Base-by-base conservation (phyloP, 2,113 vertebrate species). In the Cyphomyrus discorhynchus region DNA sequence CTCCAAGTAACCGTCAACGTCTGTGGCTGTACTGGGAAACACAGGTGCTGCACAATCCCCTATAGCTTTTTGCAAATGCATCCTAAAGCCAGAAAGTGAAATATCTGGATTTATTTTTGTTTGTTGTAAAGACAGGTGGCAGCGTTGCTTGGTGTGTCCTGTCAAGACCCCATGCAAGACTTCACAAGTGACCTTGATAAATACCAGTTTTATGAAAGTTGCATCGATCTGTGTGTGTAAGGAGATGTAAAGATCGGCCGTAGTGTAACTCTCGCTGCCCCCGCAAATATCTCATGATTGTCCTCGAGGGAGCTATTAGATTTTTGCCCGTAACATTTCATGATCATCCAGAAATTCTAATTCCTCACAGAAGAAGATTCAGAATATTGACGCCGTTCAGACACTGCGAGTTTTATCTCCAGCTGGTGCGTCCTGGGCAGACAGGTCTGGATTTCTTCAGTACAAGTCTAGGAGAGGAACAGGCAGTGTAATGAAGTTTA, bases 231-330 rank as follows among this genome's bases (percentile, higher is more conserved):
- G 45, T 21, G 2, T 31, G 85, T 86, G 47, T 53, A 19, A 52
- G 82, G 89, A 88, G 46, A 50, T 35, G 15, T 17, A 52, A 27
- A 53, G 50, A 56, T 87, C 10, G 3, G 4, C 31, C 5, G 5
- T 2, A 42, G 46, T 31, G 42, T n/a, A 46, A 47, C 21, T 27
- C 24, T 86, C 88, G n/a, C 24, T 88, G 82, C 42, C 89, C 21
- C 70, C 46, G 91, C 87, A 92, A 85, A 91, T 91, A 74, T 66
- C 90, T 92, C 50, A 89, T 92, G 94, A 95, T 94, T 94, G 94
- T 91, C 93, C 94, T 92, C 93, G 27, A 91, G 93, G 94, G 92
- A 93, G 31, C 92, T 92, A 93, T 94, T 94, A 94, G 83, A 74
- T 89, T 94, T 95, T 92, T 96, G 5, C 84, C 96, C 90, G 87